Conservation (phyloP, 2,113 vertebrate genomes). For the Lepus europaeus region DNA sequence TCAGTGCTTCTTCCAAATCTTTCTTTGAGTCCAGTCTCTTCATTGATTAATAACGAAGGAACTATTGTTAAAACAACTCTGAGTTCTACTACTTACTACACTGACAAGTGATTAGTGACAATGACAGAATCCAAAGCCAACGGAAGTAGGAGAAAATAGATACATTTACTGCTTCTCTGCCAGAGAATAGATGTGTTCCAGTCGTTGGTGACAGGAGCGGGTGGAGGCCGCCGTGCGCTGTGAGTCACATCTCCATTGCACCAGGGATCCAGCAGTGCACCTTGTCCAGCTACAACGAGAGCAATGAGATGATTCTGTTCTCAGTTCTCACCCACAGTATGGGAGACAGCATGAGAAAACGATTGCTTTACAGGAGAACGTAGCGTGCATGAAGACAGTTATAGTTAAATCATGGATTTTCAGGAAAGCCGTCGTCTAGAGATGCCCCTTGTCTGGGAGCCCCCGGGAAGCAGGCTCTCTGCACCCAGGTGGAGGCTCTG, state of each 20-base stretch:
- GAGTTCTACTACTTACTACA: slow-evolving; percentile 8
- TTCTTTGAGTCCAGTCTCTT: background rate
- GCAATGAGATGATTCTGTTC: background rate
- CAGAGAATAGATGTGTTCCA: too few species aligned
- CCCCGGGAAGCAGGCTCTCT: background rate
- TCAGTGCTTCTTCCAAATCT: background rate
- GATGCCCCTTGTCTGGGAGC: background rate
- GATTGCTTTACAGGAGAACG: background rate
- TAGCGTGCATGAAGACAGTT: background rate
- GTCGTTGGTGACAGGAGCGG: too few species aligned
- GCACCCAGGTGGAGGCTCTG: background rate
- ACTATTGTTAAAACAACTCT: background rate
- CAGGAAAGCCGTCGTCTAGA: background rate
- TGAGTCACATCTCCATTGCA: background rate
- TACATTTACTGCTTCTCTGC: background rate
- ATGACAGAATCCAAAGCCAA: background rate
- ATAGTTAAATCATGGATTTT: background rate
- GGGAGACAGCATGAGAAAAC: background rate
- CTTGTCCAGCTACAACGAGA: background rate
- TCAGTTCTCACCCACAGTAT: background rate
- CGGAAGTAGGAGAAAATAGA: background rate
- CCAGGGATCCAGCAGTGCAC: background rate
- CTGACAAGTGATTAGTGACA: background rate
- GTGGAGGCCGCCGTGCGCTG: too few species aligned
- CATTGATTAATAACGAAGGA: background rate